phyloP scores from a whole-genome alignment of 2,113 vertebrate genomes.

The Halcyon senegalensis region DNA sequence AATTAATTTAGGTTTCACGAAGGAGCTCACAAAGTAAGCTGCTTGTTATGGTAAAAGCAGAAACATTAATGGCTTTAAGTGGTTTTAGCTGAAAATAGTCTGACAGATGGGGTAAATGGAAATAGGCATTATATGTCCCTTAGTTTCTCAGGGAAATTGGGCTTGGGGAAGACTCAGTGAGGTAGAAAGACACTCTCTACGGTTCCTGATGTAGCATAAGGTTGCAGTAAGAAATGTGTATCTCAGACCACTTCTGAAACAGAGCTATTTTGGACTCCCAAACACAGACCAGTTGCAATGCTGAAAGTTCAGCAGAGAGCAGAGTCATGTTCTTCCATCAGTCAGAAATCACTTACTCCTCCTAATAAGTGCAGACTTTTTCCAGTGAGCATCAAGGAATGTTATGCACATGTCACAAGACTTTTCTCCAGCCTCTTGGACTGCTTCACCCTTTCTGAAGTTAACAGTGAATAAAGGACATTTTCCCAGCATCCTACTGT shows the following conservation, averaged over 20 bases:
- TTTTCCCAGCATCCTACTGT: neutral
- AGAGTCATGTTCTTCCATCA: constrained; percentile 53
- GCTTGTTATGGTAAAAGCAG: constrained; percentile 1
- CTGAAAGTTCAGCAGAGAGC: constrained; percentile 36
- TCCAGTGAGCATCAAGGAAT: neutral
- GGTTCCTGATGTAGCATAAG: neutral
- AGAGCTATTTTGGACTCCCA: neutral
- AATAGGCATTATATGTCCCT: neutral
- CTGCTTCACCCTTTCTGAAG: neutral
- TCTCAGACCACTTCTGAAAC: neutral
- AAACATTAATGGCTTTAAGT: constrained; percentile 30
- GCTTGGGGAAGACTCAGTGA: neutral
- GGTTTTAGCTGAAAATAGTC: neutral
- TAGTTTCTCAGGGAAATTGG: neutral
- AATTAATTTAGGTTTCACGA: constrained; percentile 12
- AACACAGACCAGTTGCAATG: neutral
- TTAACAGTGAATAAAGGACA: constrained; percentile 18
- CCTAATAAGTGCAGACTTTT: neutral
- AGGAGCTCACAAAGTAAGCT: neutral
- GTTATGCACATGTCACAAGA: constrained; percentile 16
- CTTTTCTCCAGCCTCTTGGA: neutral
- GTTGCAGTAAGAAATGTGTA: neutral
- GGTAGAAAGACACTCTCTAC: neutral
- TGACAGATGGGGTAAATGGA: neutral
- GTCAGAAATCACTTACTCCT: constrained; percentile 33